A percentile compares a stretch with the other conserved stretches of the same genome.
Conservation (phyloP, 2,888 invertebrate species). For the Dermolepida albohirtum region DNA sequence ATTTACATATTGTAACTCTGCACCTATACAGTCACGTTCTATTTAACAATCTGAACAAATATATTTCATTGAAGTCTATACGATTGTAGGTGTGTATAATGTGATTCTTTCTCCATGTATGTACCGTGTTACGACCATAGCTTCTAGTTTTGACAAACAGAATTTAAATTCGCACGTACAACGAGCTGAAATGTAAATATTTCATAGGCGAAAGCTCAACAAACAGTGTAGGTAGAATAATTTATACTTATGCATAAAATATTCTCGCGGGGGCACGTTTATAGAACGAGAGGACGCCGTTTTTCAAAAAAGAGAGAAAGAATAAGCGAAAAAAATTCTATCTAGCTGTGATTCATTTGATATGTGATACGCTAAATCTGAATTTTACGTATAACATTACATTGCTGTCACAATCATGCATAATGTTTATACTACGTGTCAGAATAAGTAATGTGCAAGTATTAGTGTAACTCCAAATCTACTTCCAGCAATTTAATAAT, state of each 20-base stretch:
- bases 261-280: conserved; percentile 45
- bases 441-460: no score
- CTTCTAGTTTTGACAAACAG: conserved; percentile 57
- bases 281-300: conserved; percentile 37
- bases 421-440: not conserved
- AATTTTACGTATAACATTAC: conserved; percentile 16
- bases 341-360: conserved; percentile 35
- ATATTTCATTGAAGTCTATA: conserved; percentile 32
- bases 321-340: conserved; percentile 14
- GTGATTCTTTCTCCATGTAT: conserved; percentile 15
- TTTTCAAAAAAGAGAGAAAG: conserved; percentile 19
- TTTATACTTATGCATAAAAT: conserved; percentile 57
- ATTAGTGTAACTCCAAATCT: no score
- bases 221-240: conserved; percentile 55
- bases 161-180: conserved; percentile 56
- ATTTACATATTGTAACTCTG: conserved; percentile 18
- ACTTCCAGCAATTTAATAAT: no score
- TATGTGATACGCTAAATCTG: conserved; percentile 26
- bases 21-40: conserved; percentile 24
- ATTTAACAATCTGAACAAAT: conserved; percentile 26
- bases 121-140: conserved; percentile 32
- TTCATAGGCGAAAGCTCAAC: conserved; percentile 56
- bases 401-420: conserved; percentile 22
- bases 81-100: conserved; percentile 18
- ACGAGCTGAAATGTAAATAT: conserved; percentile 58